A percentile compares a stretch with the other conserved stretches of the same genome.
phyloP scores from a whole-genome alignment of 2,797 vertebrate species.

The Dendrocincla fuliginosa region DNA sequence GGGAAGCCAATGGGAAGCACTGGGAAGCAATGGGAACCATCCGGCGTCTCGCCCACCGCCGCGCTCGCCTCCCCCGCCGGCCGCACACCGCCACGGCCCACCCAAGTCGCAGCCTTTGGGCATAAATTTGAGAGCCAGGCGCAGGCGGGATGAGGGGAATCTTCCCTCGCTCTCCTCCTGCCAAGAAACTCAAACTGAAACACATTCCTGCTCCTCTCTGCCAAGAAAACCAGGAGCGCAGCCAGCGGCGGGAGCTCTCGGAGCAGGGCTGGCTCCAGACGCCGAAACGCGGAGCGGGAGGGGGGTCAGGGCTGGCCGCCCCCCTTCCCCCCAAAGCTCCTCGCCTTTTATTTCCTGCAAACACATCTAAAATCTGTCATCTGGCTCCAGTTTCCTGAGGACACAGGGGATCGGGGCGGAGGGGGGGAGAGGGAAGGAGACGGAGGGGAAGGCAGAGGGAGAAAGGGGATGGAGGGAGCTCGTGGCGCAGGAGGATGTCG shows the following conservation, averaged over 20 bases:
- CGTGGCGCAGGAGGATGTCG: rapidly evolving
- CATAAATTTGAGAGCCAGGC: slow-evolving; percentile 63
- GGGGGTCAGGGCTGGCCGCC: slow-evolving; percentile 31
- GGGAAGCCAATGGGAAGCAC: not conserved
- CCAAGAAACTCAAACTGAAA: slow-evolving; percentile 77
- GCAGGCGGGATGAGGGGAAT: slow-evolving; percentile 62
- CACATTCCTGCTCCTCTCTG: slow-evolving; percentile 71
- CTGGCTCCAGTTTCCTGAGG: slow-evolving; percentile 55
- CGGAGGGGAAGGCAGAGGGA: not conserved
- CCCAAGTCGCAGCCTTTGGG: slow-evolving; percentile 67
- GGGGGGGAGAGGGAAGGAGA: not conserved
- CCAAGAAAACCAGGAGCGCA: slow-evolving; percentile 68
- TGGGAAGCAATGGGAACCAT: slow-evolving; percentile 19
- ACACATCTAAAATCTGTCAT: slow-evolving; percentile 28
- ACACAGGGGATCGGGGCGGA: not conserved
- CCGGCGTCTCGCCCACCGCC: slow-evolving; percentile 36
- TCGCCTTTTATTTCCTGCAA: slow-evolving; percentile 48
- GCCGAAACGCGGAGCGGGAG: not conserved
- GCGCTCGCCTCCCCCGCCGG: slow-evolving; percentile 69
- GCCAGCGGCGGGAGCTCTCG: slow-evolving; percentile 48
- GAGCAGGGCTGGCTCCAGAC: slow-evolving; percentile 24
- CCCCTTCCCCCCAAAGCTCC: not conserved
- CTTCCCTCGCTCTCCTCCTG: slow-evolving; percentile 68
- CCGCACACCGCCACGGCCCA: slow-evolving; percentile 78
- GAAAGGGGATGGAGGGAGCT: not conserved